These are phyloP conservation scores for Eurosta solidaginis DNA, from an alignment of 1,140 invertebrate genomes.

Conservation along the genomic window DNA sequence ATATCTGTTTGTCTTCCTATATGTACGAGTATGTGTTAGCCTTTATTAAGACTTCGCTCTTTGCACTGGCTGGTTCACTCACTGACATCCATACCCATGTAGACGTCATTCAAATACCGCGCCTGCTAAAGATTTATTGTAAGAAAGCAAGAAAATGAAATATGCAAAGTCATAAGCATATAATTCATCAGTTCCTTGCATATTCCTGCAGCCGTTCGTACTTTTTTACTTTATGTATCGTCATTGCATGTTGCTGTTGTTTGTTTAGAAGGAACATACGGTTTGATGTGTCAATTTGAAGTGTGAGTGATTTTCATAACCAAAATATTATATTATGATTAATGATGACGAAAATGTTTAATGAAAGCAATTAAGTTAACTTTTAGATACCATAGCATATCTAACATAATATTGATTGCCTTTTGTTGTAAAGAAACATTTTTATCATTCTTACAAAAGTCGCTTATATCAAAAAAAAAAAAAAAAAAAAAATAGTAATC, in stretches of 20 bases:
- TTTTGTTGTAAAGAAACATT: not conserved
- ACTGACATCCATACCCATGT: not conserved
- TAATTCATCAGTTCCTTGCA: constrained; percentile 25
- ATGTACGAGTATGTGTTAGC: too few species aligned
- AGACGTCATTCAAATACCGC: not conserved
- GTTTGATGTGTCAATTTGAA: constrained; percentile 25
- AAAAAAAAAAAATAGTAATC: too few species aligned
- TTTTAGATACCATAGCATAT: not conserved
- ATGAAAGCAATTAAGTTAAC: constrained; percentile 5
- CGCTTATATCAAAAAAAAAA: too few species aligned
- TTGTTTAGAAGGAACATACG: not conserved
- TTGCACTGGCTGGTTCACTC: not conserved
- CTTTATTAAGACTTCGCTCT: not conserved
- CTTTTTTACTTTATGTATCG: too few species aligned
- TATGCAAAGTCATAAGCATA: constrained; percentile 29
- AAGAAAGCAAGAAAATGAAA: constrained; percentile 23
- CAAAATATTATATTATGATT: constrained; percentile 14
- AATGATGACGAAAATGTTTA: constrained; percentile 15
- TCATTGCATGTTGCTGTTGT: not conserved
- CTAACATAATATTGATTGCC: not conserved
- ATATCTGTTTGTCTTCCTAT: not conserved
- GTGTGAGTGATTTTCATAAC: constrained; percentile 28
- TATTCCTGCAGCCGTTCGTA: not conserved
- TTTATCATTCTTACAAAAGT: too few species aligned
- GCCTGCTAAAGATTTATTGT: constrained; percentile 9